phyloP scores from a whole-genome alignment of 1,140 invertebrate species.

The Archivesica marissinica region DNA sequence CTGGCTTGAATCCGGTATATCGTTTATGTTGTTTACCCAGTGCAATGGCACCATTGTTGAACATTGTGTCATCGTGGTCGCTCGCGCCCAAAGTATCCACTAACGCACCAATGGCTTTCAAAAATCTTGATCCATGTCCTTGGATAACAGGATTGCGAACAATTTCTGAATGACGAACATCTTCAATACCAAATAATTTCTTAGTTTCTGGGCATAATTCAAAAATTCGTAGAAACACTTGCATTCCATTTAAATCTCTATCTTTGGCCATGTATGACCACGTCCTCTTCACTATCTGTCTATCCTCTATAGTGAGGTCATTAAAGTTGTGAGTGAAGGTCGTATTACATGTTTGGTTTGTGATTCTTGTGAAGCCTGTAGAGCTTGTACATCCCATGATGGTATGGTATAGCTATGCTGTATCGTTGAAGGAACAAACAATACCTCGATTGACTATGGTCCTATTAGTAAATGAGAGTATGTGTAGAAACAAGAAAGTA shows the following conservation, averaged over 20 bases:
- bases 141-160: not conserved
- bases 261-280: not conserved
- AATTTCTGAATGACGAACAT: not conserved
- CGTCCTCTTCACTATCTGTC: not conserved
- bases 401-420: no score
- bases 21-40: constrained; percentile 19
- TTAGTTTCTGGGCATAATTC: constrained; percentile 1
- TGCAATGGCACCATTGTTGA: no score
- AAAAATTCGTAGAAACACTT: constrained; percentile 5
- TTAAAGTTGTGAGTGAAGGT: no score
- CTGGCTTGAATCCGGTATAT: not conserved
- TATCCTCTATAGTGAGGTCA: not conserved
- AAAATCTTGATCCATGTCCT: not conserved
- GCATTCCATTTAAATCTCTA: not conserved
- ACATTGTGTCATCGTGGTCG: no score
- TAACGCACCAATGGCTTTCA: not conserved
- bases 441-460: no score
- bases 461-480: no score
- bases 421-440: no score
- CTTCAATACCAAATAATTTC: not conserved
- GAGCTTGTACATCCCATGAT: no score
- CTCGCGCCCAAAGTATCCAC: no score
- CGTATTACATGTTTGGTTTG: no score
- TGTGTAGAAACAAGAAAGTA: no score
- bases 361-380: no score